A percentile compares a stretch with the other conserved stretches of the same genome.
phyloP scores from a whole-genome alignment of 64 coral and sea anemone genomes.

The Catalaphyllia jardinei region DNA sequence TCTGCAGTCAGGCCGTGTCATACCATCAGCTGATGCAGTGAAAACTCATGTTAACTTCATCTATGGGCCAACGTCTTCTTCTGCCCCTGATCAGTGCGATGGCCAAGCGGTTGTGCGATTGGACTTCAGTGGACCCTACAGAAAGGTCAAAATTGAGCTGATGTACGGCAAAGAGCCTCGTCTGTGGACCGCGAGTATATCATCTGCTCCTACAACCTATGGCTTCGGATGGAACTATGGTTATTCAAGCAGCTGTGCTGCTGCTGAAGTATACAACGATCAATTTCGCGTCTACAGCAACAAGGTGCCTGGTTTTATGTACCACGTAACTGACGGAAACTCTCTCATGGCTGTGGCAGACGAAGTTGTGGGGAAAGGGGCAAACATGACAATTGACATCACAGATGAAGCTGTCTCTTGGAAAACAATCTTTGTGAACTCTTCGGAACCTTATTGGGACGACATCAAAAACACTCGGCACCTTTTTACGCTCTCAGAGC shows the following conservation, averaged over 20 bases:
- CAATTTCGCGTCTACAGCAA: conserved; percentile 74
- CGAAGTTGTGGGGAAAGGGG: conserved; percentile 34
- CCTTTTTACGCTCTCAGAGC: conserved; percentile 62
- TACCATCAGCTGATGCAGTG: neutral
- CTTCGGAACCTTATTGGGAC: neutral
- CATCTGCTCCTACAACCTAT: conserved; percentile 50
- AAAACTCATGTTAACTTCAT: conserved; percentile 12
- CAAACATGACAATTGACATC: conserved; percentile 38
- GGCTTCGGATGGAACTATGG: conserved; percentile 65
- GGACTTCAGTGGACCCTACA: conserved; percentile 63
- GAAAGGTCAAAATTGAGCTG: conserved; percentile 48
- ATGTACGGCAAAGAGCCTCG: conserved; percentile 59
- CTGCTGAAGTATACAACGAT: conserved; percentile 51
- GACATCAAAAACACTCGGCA: conserved; percentile 5
- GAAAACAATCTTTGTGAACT: conserved; percentile 12
- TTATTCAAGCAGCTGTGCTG: conserved; percentile 69
- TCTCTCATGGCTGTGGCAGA: conserved; percentile 55
- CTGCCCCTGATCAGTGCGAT: conserved; percentile 18
- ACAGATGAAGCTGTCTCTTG: conserved; percentile 45
- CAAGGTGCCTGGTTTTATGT: conserved; percentile 30
- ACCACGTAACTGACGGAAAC: conserved; percentile 39
- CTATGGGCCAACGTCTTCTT: conserved; percentile 8
- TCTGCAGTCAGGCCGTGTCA: conserved; percentile 3
- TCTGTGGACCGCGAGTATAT: conserved; percentile 60
- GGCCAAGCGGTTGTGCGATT: conserved; percentile 54